Conservation (phyloP, 1,140 invertebrate species). For the Trichonephila inaurata region DNA sequence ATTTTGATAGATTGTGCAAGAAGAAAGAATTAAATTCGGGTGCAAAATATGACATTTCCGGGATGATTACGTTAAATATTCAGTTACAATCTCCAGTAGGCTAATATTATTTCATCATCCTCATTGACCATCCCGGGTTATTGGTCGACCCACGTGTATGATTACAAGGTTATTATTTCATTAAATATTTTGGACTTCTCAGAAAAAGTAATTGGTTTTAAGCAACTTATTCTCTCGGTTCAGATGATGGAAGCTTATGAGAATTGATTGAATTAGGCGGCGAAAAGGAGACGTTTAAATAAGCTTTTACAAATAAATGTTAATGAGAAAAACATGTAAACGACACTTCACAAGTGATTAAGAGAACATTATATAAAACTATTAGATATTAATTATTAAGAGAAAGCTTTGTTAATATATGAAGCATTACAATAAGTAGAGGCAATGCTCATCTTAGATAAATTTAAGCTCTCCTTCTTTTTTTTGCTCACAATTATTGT, state of each 20-base stretch:
- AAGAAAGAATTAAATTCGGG: neutral
- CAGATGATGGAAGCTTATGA: neutral
- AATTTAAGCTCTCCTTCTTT: too few species aligned
- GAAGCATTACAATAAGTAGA: too few species aligned
- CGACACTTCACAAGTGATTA: too few species aligned
- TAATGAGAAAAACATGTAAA: neutral
- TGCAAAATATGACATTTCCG: neutral
- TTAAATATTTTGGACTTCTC: neutral
- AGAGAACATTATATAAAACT: too few species aligned
- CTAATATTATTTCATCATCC: neutral
- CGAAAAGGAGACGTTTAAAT: neutral
- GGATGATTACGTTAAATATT: neutral
- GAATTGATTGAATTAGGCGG: neutral
- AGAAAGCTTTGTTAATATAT: too few species aligned
- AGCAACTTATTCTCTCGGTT: neutral
- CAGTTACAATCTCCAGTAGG: neutral
- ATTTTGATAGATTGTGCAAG: neutral
- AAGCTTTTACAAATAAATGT: neutral
- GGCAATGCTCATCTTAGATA: too few species aligned
- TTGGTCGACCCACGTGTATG: neutral
- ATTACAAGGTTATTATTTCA: slow-evolving; percentile 15
- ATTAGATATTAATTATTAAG: too few species aligned
- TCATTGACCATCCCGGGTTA: neutral
- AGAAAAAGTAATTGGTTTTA: slow-evolving; percentile 3
- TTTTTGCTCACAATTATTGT: too few species aligned